These are phyloP conservation scores for Drosophila orosa DNA, from an alignment of 1,140 invertebrate genomes.

Conservation along the genomic window DNA sequence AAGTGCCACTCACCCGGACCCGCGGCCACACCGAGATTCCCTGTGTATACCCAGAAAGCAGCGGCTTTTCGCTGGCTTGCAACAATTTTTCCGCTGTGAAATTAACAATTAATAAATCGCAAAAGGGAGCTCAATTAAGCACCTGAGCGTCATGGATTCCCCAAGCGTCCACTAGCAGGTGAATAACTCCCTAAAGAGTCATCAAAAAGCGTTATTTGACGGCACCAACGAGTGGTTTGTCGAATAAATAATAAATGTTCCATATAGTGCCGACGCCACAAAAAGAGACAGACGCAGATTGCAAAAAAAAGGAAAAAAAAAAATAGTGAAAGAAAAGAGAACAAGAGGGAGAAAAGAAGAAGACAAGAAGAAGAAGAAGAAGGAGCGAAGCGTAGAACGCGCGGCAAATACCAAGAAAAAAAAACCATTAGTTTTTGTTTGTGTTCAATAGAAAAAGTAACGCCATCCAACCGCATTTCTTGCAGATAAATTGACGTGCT, in stretches of 20 bases:
- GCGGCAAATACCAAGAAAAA: slow-evolving; percentile 40
- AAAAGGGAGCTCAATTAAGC: not conserved
- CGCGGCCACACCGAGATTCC: not conserved
- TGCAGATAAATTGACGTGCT: slow-evolving; percentile 12
- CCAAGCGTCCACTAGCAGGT: slow-evolving; percentile 14
- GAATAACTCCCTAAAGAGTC: not conserved
- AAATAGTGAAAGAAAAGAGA: slow-evolving; percentile 33
- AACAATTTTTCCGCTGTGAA: slow-evolving; percentile 19
- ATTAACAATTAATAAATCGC: slow-evolving; percentile 14
- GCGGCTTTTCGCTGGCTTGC: slow-evolving; percentile 30
- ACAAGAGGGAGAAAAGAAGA: slow-evolving; percentile 31
- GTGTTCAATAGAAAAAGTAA: slow-evolving; percentile 10
- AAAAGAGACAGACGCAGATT: slow-evolving; percentile 25
- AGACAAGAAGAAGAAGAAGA: slow-evolving; percentile 36
- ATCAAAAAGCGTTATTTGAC: not conserved
- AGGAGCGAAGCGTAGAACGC: slow-evolving; percentile 44
- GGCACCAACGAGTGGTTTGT: not conserved
- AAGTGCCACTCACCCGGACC: not conserved
- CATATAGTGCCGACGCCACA: slow-evolving; percentile 40
- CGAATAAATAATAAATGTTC: slow-evolving; percentile 43
- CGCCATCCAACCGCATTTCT: slow-evolving; percentile 15
- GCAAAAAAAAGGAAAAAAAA: slow-evolving; percentile 48
- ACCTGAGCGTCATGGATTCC: slow-evolving; percentile 4
- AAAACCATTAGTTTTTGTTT: slow-evolving; percentile 19
- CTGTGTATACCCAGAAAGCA: slow-evolving; percentile 33